Evolutionary conservation across 2,113 vertebrate genomes (phyloP), one percentile per base, ranked within the genome.

Genomic region (Anoplopoma fimbria): DNA sequence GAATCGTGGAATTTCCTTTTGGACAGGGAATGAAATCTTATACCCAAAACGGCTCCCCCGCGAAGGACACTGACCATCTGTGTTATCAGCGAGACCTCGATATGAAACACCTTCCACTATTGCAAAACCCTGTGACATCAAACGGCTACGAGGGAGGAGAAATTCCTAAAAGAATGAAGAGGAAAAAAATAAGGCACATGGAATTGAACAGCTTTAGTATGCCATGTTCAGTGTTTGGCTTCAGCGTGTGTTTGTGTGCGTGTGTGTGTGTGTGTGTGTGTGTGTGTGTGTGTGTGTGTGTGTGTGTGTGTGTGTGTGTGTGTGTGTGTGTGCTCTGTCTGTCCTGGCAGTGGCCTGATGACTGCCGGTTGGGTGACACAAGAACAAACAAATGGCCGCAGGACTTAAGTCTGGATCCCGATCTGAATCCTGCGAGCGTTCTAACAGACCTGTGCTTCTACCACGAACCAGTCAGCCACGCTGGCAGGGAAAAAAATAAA

Each of bases 71-170:
- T 90, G 85, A 90, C 86, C 87, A 88, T 89, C 74, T 92, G 91
- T 86, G 93, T 91, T 93, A 94, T 94, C 93, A 92, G 82, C 84
- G 74, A 82, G 71, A 75, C 68, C 64, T 78, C 88, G 78, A 94
- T 93, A 94, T 94, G 94, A 95, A 95, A 95, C 95, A 94, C 93
- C 93, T 95, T 91, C 76, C 34, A 67, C 77, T 84, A 93, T 88
- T 93, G 84, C 92, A 83, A 91, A 67, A 73, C 25, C 12, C 12
- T 45, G 31, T 31, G 79, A 91, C 87, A 89, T 93, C 89, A 91
- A 85, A 94, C 77, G 69, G 63, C 81, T 0, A 55, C 31, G 75
- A 73, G 61, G 75, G 77, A 87, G 70, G 78, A 93, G 72, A 68
- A 77, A 83, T 84, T 84, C 82, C 82, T 70, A 14, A 21, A 82